Conservation (phyloP, 2,888 invertebrate genomes). For the Sarcophaga variegata region DNA sequence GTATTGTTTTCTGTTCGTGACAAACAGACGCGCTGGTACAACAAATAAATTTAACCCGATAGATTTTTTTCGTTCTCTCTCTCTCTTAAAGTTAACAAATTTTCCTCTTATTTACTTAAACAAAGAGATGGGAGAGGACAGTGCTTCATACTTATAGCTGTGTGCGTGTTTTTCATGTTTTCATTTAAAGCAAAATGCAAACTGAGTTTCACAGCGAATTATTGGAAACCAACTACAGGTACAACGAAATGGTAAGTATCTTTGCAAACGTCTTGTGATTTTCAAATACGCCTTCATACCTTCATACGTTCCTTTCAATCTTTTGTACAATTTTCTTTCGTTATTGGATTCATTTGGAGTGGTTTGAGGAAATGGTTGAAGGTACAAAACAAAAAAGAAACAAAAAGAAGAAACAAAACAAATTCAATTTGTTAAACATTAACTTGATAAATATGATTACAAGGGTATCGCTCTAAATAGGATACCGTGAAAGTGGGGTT, state of each 20-base stretch:
- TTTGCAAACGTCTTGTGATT: background rate
- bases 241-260: constrained; percentile 3
- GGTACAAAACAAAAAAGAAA: background rate
- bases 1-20: too few species aligned
- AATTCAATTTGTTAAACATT: constrained; percentile 45
- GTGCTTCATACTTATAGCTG: too few species aligned
- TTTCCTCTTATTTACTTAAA: too few species aligned
- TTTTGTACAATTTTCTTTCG: constrained; percentile 13
- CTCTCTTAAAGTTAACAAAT: too few species aligned
- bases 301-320: background rate
- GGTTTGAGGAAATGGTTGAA: background rate
- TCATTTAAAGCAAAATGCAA: constrained; percentile 31
- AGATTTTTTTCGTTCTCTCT: too few species aligned
- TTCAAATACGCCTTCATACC: background rate
- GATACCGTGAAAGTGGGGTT: background rate
- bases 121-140: too few species aligned
- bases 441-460: constrained; percentile 15
- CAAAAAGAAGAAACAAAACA: constrained; percentile 19
- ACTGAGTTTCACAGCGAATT: background rate
- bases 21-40: too few species aligned
- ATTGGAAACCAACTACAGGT: background rate
- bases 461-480: background rate
- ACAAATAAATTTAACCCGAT: too few species aligned
- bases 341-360: background rate
- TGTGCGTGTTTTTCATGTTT: constrained; percentile 29